Conservation (phyloP, 1,140 invertebrate species). For the Leptinotarsa defecta region DNA sequence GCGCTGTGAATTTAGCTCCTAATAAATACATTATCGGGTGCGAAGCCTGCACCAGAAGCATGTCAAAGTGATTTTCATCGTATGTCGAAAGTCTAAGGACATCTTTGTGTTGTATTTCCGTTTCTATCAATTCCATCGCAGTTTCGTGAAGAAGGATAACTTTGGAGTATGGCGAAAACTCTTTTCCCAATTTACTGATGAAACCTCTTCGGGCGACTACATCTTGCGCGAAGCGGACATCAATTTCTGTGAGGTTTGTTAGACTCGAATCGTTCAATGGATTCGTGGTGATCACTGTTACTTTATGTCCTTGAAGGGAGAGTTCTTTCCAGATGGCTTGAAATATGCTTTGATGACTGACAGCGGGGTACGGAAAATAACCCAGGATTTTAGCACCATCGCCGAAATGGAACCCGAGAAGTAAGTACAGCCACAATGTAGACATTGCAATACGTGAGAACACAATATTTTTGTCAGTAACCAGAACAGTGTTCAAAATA, state of each 20-base stretch:
- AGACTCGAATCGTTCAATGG: conserved; percentile 38
- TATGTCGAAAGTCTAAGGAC: conserved; percentile 47
- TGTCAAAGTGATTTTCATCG: conserved; percentile 44
- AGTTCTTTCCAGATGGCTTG: conserved; percentile 51
- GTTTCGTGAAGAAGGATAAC: not conserved
- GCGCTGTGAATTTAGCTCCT: not conserved
- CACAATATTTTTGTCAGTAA: too few relatives aligned
- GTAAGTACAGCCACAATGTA: too few relatives aligned
- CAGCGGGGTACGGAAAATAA: conserved; percentile 57
- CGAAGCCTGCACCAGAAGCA: conserved; percentile 45
- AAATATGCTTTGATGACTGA: conserved; percentile 59
- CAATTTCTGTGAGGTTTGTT: conserved; percentile 43
- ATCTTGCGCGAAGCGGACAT: conserved; percentile 16
- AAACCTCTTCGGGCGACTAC: too few relatives aligned
- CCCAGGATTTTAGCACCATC: conserved; percentile 57
- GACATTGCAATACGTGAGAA: too few relatives aligned
- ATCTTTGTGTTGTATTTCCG: conserved; percentile 48
- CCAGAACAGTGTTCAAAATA: too few relatives aligned
- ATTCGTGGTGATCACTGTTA: conserved; percentile 39
- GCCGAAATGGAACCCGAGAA: too few relatives aligned
- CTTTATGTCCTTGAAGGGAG: conserved; percentile 41
- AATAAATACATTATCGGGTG: conserved; percentile 28
- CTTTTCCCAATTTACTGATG: too few relatives aligned
- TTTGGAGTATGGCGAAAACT: too few relatives aligned
- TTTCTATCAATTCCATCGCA: conserved; percentile 46